Base-by-base conservation (phyloP, 2,888 invertebrate species). In the Syritta pipiens region DNA sequence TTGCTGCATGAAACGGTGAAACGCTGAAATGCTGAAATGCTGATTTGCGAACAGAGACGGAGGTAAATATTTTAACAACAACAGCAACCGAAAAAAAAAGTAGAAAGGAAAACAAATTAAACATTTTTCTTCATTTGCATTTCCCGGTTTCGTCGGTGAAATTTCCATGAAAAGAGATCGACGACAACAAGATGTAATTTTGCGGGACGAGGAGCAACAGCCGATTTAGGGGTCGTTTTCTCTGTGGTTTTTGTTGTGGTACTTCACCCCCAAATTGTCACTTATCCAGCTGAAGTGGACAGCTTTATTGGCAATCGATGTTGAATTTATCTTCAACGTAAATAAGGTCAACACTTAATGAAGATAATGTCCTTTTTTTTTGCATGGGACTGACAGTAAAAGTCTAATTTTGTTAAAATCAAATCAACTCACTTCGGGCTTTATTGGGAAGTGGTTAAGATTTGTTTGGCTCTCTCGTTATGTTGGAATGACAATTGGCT, bases 271-370 rank as follows among this genome's bases (percentile, higher is more conserved):
- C 20, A 3, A 42, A 32, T 30, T 30, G 49, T 7, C 19, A 49
- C 12, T 22, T 51, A 51, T 22, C 22, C 12, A 12, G 2, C 35
- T 22, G 32, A 35, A 20, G 35, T 51, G 51, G 51, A 22, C 51
- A 32, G 35, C 12, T 51, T 51, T 51, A 51, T 51, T 32, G 32
- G 51, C 22, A 51, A 35, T 51, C 51, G 35, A 51, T 51, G 51
- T 3, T 35, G 35, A 51, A 51, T 51, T 51, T 51, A 32, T 32
- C 35, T 9, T 6, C 32, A 22, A 19, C 4, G 22, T 19, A 30
- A 49, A 32, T 32, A 22, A 32, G 32, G 22, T 51, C 22, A 35
- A 22, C 32, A 12, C 12, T 35, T 51, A 35, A 17, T 32, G 10
- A 4, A 22, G 32, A 35, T 51, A 51, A 51, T 51, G 37, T 17